Conservation (phyloP, 2,113 vertebrate species). For the Butorides virescens region DNA sequence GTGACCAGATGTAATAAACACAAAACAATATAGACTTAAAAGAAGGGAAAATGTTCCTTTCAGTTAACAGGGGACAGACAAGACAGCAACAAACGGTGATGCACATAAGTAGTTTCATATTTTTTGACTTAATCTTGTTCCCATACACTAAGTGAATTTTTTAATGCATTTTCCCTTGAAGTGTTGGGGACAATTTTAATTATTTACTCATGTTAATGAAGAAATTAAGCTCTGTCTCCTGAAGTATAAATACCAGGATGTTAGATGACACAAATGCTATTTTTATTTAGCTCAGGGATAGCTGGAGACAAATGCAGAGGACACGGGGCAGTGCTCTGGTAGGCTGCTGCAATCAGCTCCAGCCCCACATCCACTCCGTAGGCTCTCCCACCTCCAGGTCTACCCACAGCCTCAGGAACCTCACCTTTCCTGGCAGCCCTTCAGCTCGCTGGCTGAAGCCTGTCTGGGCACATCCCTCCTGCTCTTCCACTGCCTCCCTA, state of each 20-base stretch:
- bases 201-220: slow-evolving; percentile 37
- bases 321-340: not conserved
- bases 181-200: slow-evolving; percentile 19
- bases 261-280: not conserved
- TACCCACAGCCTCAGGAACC: not conserved
- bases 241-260: not conserved
- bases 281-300: slow-evolving; percentile 1
- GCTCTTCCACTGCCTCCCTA: not conserved
- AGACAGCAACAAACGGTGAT: not conserved
- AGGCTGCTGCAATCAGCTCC: not conserved
- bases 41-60: not conserved
- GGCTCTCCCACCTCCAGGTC: not conserved
- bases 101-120: not conserved
- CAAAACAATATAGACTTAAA: not conserved
- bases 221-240: slow-evolving; percentile 10
- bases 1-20: slow-evolving; percentile 46
- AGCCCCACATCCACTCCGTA: not conserved
- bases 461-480: not conserved
- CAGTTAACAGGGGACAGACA: not conserved
- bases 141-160: not conserved
- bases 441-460: not conserved
- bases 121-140: not conserved
- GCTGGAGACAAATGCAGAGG: not conserved
- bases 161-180: not conserved
- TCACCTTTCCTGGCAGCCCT: not conserved